phyloP scores from a whole-genome alignment of 1,140 invertebrate genomes.

The Zaprionus davidi region DNA sequence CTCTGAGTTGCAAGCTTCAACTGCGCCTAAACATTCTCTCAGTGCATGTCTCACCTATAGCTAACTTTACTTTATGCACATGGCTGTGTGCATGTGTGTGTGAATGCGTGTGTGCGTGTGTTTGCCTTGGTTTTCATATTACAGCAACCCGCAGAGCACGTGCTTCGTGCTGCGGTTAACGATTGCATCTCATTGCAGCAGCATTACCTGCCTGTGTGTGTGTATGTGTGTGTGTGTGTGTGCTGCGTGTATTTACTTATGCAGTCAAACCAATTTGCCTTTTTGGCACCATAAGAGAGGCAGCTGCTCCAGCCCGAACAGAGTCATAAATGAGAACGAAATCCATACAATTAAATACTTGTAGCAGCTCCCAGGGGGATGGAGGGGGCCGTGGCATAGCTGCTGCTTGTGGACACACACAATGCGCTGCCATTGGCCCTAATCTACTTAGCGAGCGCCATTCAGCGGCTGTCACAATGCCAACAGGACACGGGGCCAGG shows the following conservation, averaged over 20 bases:
- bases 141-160: constrained; percentile 49
- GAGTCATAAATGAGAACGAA: constrained; percentile 43
- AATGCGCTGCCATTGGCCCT: constrained; percentile 66
- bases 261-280: constrained; percentile 73
- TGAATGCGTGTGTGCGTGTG: constrained; percentile 1
- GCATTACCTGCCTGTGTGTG: constrained; percentile 17
- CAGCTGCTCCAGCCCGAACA: constrained; percentile 12
- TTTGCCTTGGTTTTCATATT: constrained; percentile 62
- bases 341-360: constrained; percentile 66
- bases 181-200: constrained; percentile 67
- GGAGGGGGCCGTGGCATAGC: not conserved
- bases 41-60: constrained; percentile 1
- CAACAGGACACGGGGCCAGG: constrained; percentile 26
- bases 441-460: constrained; percentile 75
- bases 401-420: constrained; percentile 6
- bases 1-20: not conserved
- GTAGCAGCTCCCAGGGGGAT: constrained; percentile 21
- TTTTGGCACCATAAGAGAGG: constrained; percentile 57
- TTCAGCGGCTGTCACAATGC: constrained; percentile 67
- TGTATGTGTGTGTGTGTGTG: constrained; percentile 29
- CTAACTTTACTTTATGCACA: constrained; percentile 3
- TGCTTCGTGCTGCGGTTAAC: constrained; percentile 66
- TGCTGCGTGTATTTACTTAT: constrained; percentile 42
- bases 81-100: not conserved
- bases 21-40: not conserved